phyloP scores from a whole-genome alignment of 2,113 vertebrate genomes.

The Balaeniceps rex region DNA sequence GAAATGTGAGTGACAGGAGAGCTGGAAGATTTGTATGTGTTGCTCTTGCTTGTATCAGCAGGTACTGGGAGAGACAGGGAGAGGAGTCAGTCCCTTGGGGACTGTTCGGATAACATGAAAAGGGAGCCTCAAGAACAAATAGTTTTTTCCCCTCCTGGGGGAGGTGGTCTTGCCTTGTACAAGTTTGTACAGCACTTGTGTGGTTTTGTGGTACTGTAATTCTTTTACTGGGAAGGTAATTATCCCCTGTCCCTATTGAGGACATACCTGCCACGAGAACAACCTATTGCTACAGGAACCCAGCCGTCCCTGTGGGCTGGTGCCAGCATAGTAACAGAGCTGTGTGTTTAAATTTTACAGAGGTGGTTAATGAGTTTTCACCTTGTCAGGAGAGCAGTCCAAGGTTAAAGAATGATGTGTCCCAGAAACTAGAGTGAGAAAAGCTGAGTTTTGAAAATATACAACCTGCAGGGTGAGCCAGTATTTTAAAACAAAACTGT shows the following conservation, averaged over 20 bases:
- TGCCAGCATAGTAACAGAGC: neutral
- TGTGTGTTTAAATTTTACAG: neutral
- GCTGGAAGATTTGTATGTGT: neutral
- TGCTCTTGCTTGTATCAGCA: fast-evolving
- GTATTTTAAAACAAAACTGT: conserved; percentile 6
- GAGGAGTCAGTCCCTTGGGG: neutral
- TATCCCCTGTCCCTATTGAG: conserved; percentile 35
- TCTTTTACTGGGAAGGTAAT: conserved; percentile 20
- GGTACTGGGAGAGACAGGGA: neutral
- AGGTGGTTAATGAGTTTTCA: conserved; percentile 1
- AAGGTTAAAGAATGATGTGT: neutral
- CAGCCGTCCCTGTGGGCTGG: neutral
- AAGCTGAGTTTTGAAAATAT: conserved; percentile 27
- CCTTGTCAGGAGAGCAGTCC: neutral
- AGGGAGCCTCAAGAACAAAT: neutral
- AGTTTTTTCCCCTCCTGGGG: neutral
- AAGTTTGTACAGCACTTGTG: neutral
- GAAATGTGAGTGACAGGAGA: neutral
- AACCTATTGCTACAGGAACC: neutral
- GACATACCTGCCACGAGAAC: neutral
- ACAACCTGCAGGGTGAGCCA: neutral
- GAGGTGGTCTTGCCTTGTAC: neutral
- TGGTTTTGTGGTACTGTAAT: neutral
- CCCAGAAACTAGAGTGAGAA: conserved; percentile 8
- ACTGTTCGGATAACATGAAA: neutral